phyloP scores from a whole-genome alignment of 1,140 invertebrate genomes.

The Cydia pomonella region DNA sequence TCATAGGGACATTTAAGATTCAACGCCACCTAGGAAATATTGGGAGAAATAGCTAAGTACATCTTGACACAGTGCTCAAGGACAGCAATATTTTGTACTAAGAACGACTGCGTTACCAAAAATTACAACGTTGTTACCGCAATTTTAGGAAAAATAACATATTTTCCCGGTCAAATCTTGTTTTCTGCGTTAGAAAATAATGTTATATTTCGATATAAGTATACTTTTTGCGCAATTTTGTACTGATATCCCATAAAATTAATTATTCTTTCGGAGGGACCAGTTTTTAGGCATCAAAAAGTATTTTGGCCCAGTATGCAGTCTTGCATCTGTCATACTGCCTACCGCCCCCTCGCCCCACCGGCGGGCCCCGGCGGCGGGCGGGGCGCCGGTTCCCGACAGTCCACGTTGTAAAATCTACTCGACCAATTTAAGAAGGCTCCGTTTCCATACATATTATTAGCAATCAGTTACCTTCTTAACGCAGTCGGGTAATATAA shows the following conservation, averaged over 20 bases:
- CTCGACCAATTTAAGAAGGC: no score
- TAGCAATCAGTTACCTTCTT: no score
- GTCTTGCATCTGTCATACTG: no score
- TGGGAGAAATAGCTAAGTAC: constrained; percentile 10
- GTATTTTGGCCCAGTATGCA: constrained; percentile 24
- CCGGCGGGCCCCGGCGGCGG: no score
- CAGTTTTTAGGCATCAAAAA: constrained; percentile 20
- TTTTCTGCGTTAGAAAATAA: constrained; percentile 25
- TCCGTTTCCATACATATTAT: no score
- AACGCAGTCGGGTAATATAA: no score
- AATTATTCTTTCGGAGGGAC: constrained; percentile 11
- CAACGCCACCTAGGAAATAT: constrained; percentile 10
- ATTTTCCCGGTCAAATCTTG: constrained; percentile 24
- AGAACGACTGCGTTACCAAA: neutral
- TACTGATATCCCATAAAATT: constrained; percentile 8
- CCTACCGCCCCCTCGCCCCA: no score
- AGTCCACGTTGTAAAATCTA: no score
- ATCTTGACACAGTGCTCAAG: constrained; percentile 3
- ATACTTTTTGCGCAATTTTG: constrained; percentile 17
- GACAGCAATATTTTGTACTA: constrained; percentile 11
- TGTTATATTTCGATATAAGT: constrained; percentile 17
- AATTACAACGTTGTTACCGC: constrained; percentile 15
- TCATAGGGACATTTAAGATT: constrained; percentile 11
- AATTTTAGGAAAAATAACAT: constrained; percentile 10
- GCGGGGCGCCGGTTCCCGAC: no score